Base-by-base conservation (phyloP, 35 echinoderm and acorn worm species). In the Ptychodera flava region DNA sequence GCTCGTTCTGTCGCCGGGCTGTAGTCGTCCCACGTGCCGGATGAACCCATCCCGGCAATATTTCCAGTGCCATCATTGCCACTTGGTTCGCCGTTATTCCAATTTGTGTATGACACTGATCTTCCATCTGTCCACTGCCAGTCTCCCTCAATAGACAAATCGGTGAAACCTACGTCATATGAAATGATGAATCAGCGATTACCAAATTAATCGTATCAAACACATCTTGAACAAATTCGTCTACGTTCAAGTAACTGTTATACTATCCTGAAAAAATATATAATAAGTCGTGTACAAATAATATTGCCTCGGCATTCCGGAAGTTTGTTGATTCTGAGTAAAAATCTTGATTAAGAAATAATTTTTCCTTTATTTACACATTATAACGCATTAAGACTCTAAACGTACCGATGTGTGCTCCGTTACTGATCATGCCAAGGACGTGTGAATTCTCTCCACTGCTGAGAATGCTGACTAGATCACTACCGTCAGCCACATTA, bases 11-110 rank as follows among this genome's bases (percentile, higher is more conserved):
- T n/a, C 0, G 79, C 77, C 0, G 34, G 78, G 79, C 92, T 27
- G 75, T 82, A 90, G 53, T 93, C 88, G 34, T 93, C 92, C 92
- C 92, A 93, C 28, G 78, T 35, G 31, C 88, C 92, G 36, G 31
- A 35, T 0, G 91, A 84, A 15, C 82, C 64, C 28, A 93, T 90
- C 1, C 88, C 92, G 29, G 36, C 88, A 83, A 87, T 90, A 85
- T 93, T 93, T 16, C 32, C 81, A n/a, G n/a, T n/a, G 0, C 16
- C 0, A 31, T 86, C 77, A 76, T 86, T 76, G 28, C 87, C 84
- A 33, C 37, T 89, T 1, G 92, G 92, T 77, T 90, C 88, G 15
- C 78, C 76, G 38, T 37, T 77, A 29, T 79, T 82, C 92, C 92
- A 93, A 76, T 90, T 90, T 33, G n/a, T n/a, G n/a, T n/a, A n/a